Percentiles rank a stretch among this genome's conserved stretches.
Conservation (phyloP, 1,140 invertebrate species). For the Phocides pigmalion region DNA sequence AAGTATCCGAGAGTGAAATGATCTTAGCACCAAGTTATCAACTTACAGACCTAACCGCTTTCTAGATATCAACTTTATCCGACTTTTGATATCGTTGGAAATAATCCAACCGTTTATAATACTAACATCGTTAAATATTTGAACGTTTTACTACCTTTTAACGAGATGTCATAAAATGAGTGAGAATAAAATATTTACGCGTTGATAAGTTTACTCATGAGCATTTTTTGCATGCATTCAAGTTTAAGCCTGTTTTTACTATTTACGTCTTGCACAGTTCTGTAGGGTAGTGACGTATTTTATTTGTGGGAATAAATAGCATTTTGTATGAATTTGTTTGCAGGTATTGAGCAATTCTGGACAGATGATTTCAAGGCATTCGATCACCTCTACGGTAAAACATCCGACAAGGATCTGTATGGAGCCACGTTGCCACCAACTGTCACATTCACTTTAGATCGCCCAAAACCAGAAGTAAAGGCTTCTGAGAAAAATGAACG, state of each 20-base stretch:
- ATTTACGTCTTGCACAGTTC: too few relatives aligned
- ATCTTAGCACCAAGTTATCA: constrained; percentile 24
- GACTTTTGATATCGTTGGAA: neutral
- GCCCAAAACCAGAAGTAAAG: constrained; percentile 29
- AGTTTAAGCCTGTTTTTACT: too few relatives aligned
- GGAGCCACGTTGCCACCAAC: constrained; percentile 57
- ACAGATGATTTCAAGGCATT: constrained; percentile 70
- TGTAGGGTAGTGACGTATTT: too few relatives aligned
- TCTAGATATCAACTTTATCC: constrained; percentile 21
- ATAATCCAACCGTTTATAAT: neutral
- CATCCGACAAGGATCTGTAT: constrained; percentile 70
- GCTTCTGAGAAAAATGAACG: constrained; percentile 64
- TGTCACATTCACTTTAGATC: constrained; percentile 42
- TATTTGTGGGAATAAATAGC: too few relatives aligned
- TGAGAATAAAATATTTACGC: too few relatives aligned
- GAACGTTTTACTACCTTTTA: too few relatives aligned
- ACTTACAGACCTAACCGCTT: constrained; percentile 24
- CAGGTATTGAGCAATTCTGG: constrained; percentile 71
- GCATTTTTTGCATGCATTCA: too few relatives aligned
- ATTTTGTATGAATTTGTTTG: constrained; percentile 35
- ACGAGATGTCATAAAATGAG: too few relatives aligned
- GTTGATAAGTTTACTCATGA: too few relatives aligned
- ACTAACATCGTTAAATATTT: neutral
- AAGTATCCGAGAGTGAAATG: constrained; percentile 30
- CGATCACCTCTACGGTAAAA: constrained; percentile 70